Evolutionary conservation across 1,140 invertebrate species (phyloP), one percentile per base, ranked within the genome.

Genomic region (Wasmannia auropunctata): DNA sequence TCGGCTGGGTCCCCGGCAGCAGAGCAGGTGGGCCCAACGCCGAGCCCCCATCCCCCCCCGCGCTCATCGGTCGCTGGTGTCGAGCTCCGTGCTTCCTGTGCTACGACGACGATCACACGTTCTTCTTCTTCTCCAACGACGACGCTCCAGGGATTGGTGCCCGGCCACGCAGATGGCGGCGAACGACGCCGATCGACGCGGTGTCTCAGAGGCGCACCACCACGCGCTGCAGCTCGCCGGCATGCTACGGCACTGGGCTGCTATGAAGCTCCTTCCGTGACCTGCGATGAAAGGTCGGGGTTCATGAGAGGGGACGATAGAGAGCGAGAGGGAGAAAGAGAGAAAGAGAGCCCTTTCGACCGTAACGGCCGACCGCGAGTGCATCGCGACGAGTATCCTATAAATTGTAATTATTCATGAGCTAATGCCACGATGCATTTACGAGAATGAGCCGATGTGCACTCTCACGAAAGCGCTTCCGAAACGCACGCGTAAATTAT

Each of bases 11-110:
- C 88, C 91, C 93, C 85, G 79, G 87, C 69, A 90, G 76, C 84
- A 62, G 76, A 43, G 60, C 91, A 86, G 89, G 86, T 54, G 93
- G 94, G 94, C 93, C 93, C 94, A 93, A 92, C 90, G 90, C 91
- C 91, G 92, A 92, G 91, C 93, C 94, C 92, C 93, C 94, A 95
- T 95, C 94, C 90, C 93, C 94, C 91, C 94, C 94, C 90, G 94
- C 92, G 94, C 94, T 95, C 95, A 95, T 95, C 94, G 94, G 93
- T 95, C 92, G 74, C 90, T 92, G 40, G 88, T 92, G 56, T 87
- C 85, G 83, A 91, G 87, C 90, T 90, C 91, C 90, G 91, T 92
- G 88, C 88, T 92, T 89, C 72, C 90, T 58, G 76, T 69, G 76
- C 76, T 90, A 72, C 88, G 76, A 74, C 88, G 85, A 81, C 60